These are phyloP conservation scores for Cossypha polioptera DNA, from an alignment of 2,797 vertebrate genomes.

Conservation along the genomic window DNA sequence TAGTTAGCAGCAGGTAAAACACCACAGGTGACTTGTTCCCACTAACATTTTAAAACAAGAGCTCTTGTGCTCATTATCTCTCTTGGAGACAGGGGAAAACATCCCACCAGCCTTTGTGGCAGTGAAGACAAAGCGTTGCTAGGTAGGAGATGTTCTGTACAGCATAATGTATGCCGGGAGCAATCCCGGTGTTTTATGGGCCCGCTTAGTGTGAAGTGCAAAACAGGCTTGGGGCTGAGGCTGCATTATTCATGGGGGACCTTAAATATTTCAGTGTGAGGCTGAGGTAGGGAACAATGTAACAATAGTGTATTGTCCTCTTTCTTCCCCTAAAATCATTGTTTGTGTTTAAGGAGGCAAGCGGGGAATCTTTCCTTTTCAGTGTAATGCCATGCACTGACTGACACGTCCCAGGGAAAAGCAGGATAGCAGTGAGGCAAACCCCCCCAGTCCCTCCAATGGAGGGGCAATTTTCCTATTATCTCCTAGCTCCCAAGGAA, in stretches of 20 bases:
- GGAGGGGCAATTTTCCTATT: fast-evolving
- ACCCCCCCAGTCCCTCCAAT: not conserved
- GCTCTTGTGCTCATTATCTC: not conserved
- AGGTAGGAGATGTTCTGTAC: not conserved
- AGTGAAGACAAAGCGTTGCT: conserved; percentile 10
- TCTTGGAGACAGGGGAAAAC: not conserved
- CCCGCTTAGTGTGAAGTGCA: conserved; percentile 23
- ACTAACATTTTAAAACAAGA: not conserved
- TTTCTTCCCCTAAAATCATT: not conserved
- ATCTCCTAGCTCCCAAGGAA: not conserved
- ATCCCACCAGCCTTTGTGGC: not conserved
- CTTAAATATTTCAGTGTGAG: conserved; percentile 55
- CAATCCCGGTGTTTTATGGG: conserved; percentile 28
- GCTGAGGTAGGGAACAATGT: not conserved
- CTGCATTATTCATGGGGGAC: conserved; percentile 60
- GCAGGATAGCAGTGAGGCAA: not conserved
- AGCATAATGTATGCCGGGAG: not conserved
- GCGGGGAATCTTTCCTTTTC: not conserved
- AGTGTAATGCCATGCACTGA: not conserved
- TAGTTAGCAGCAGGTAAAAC: not conserved
- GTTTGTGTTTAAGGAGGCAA: not conserved
- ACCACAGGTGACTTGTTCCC: not conserved
- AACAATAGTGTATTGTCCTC: not conserved
- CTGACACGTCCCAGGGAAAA: not conserved
- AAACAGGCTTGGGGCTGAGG: conserved; percentile 23